Evolutionary conservation across 2,797 vertebrate genomes (phyloP).

Genomic region (Anguilla pacifica): DNA sequence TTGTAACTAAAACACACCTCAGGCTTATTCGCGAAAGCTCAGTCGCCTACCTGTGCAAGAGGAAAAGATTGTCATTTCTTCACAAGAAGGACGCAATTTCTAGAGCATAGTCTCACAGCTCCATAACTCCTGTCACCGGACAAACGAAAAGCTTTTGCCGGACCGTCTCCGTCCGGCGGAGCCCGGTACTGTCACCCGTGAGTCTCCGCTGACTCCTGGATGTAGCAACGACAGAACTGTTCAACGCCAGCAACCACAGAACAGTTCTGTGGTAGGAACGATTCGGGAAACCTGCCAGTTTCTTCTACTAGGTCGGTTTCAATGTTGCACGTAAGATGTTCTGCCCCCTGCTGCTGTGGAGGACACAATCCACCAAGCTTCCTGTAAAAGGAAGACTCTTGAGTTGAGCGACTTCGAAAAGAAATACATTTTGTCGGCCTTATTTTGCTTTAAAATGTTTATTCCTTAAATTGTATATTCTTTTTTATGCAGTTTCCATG

Average conservation of each 20-base stretch:
- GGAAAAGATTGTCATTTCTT: conserved; percentile 45
- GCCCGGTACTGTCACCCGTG: conserved; percentile 41
- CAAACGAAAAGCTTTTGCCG: conserved; percentile 32
- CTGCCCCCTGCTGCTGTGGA: no score
- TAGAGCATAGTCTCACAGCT: conserved; percentile 36
- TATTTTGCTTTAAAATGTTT: no score
- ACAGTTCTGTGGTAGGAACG: no score
- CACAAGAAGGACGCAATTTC: conserved; percentile 10
- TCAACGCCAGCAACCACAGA: background rate
- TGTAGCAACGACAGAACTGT: background rate
- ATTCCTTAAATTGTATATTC: no score
- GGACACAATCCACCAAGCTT: no score
- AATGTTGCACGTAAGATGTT: no score
- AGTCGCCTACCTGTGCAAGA: conserved; percentile 47
- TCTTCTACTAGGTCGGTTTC: no score
- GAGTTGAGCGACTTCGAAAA: no score
- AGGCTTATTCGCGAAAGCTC: conserved; percentile 15
- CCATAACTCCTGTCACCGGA: conserved; percentile 45
- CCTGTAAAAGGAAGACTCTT: no score
- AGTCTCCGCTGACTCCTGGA: conserved; percentile 4
- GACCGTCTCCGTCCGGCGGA: conserved; percentile 46
- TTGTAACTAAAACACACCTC: conserved; percentile 18
- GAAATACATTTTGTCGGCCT: no score
- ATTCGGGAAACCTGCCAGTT: no score
- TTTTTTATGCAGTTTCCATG: no score